Percentiles rank a stretch among this genome's conserved stretches.
Evolutionary conservation across 2,113 vertebrate species (phyloP).

Genomic region (Lycaon pictus): DNA sequence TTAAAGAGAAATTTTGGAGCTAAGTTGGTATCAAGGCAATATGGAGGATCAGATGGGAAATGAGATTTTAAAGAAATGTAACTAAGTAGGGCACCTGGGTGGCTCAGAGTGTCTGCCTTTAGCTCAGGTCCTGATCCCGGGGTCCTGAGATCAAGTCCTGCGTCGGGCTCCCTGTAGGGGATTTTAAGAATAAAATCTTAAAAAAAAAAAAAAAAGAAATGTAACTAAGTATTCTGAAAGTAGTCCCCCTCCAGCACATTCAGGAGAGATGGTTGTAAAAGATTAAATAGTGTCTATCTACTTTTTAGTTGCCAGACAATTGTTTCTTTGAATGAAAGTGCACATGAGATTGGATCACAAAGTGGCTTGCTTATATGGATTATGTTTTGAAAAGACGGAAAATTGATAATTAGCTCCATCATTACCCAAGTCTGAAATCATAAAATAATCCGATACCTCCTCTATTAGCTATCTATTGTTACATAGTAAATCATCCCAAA

Average conservation of each 20-base stretch:
- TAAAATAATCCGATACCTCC: background rate
- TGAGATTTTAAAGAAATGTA: background rate
- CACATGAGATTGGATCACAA: background rate
- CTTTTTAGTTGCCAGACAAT: background rate
- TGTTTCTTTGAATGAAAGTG: background rate
- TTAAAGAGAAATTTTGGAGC: background rate
- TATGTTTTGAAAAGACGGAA: constrained; percentile 6
- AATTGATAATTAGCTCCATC: background rate
- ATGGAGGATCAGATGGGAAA: background rate
- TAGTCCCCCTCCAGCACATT: background rate
- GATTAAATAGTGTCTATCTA: background rate
- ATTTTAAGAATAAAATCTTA: too few relatives aligned
- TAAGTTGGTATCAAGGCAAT: background rate
- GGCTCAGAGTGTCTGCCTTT: too few relatives aligned
- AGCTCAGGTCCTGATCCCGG: too few relatives aligned
- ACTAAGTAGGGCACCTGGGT: too few relatives aligned
- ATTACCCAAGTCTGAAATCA: background rate
- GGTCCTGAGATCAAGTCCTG: too few relatives aligned
- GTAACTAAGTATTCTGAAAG: background rate
- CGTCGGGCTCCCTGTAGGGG: too few relatives aligned
- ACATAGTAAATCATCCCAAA: background rate
- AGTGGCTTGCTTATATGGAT: background rate
- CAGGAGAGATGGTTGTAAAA: background rate
- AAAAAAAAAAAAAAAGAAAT: background rate
- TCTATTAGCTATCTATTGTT: background rate